Evolutionary conservation across 2,113 vertebrate species (phyloP), one percentile per base, ranked within the genome.

Genomic region (Podilymbus podiceps): DNA sequence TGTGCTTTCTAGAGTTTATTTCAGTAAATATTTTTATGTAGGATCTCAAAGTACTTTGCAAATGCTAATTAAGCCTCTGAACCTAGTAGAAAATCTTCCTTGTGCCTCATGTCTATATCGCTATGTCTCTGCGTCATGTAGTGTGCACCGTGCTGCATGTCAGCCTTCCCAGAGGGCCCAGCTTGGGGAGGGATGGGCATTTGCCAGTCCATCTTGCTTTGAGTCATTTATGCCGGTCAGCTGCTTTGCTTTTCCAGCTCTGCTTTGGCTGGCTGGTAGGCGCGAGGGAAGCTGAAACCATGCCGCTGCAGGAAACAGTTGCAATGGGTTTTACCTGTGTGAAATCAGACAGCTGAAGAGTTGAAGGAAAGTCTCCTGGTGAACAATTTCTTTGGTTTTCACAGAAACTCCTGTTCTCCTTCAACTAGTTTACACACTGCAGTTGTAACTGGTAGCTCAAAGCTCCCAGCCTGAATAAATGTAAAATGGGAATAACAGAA

Each of bases 321-420:
- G 62, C 71, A 23, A 15, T 56, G 83, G 68, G 35, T 44, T 94
- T 90, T 75, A 71, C 64, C 73, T 84, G 47, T 80, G 88, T 87
- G 81, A 56, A 88, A 55, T 35, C 22, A 73, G 58, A 64, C 50
- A 87, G 84, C 55, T 59, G 59, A 72, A 77, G 38, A 74, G 35
- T 47, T 73, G 67, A 91, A 87, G 58, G 62, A 46, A 92, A 62
- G 77, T 68, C 83, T 93, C 76, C 83, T 38, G 76, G 80, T 80
- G 84, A 94, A 90, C 33, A 76, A 24, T 93, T 85, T 89, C 53
- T 92, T 89, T 73, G 59, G 46, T 77, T 93, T 91, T 84, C 69
- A 30, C 35, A 64, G 75, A 55, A 93, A 55, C 40, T n/a, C 76
- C 42, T 85, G 40, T 73, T 89, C 71, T 95, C 12, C 53, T 96